Base-by-base conservation (phyloP, 2,888 invertebrate species). In the Lepidochrysops patricia region DNA sequence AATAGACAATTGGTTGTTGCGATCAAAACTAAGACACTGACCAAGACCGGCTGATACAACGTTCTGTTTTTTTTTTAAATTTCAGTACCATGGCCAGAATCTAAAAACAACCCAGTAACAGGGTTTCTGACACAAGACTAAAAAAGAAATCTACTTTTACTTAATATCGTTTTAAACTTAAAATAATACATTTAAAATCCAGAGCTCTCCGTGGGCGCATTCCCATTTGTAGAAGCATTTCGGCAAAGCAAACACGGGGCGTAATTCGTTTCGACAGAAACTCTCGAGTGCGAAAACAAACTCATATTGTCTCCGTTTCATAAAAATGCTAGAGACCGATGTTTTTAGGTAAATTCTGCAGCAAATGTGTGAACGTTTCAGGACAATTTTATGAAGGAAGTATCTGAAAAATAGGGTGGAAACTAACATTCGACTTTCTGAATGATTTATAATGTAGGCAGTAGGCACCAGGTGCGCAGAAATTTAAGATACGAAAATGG, bases 281-380 rank as follows among this genome's bases (percentile, higher is more conserved):
- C 43, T 43, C 4, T 9, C 19, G 43, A 43, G 43, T 43, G 19
- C 43, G 43, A 23, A 43, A 43, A 23, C 43, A 43, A 23, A 43
- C 19, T 43, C 43, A 23, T 43, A 43, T 43, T 43, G 43, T 43
- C 43, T 43, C 43, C 43, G 43, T 43, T 43, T 43, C 43, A 43
- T 43, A 43, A 19, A 43, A 43, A 43, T 19, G 7, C 9, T n/a
- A n/a, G 19, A 19, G 7, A 23, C 43, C 9, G 43, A 15, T 15
- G 37, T 2, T 15, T 37, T 3, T 7, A 2, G 37, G 7, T 37
- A 29, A 29, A 9, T 37, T 19, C 15, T 43, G 19, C 23, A 19
- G 4, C 9, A 29, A 7, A 29, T 29, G 29, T 7, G 29, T 29
- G 6, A 29, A n/a, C n/a, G n/a, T 43, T 43, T 43, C 9, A 19